These are phyloP conservation scores for Nyctibius bracteatus DNA, from an alignment of 2,113 vertebrate genomes.

Conservation along the genomic window DNA sequence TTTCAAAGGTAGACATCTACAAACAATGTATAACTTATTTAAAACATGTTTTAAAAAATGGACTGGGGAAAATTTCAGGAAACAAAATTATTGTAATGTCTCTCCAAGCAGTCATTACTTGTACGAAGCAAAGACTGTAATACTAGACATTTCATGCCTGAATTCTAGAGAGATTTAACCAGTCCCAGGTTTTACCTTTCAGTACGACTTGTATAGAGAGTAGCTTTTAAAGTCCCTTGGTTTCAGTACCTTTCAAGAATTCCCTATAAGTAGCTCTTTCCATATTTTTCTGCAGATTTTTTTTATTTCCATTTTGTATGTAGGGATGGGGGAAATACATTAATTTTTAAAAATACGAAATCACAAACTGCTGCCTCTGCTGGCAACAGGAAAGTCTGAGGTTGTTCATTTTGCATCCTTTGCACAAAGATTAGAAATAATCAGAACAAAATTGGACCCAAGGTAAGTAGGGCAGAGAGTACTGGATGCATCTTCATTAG, in stretches of 20 bases:
- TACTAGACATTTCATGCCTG: constrained; percentile 46
- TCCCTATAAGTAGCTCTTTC: constrained; percentile 20
- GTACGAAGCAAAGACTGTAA: background rate
- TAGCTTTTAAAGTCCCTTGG: background rate
- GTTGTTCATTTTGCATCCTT: background rate
- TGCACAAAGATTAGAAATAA: background rate
- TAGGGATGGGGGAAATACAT: background rate
- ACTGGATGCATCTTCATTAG: background rate
- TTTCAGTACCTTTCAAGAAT: constrained; percentile 8
- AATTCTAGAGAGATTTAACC: constrained; percentile 48
- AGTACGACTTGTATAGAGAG: background rate
- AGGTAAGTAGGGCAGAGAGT: background rate
- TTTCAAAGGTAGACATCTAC: constrained; percentile 39
- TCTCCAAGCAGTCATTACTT: constrained; percentile 56
- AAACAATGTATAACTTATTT: constrained; percentile 46
- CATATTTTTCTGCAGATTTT: background rate
- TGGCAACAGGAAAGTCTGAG: background rate
- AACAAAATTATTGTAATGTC: constrained; percentile 59
- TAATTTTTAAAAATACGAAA: background rate
- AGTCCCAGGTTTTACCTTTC: constrained; percentile 16
- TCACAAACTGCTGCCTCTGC: background rate
- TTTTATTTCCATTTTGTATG: background rate
- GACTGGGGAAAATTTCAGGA: constrained; percentile 45
- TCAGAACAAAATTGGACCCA: background rate
- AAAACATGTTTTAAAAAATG: constrained; percentile 31